These are phyloP conservation scores for Eupsittula cactorum DNA, from an alignment of 2,113 vertebrate species.

Conservation along the genomic window DNA sequence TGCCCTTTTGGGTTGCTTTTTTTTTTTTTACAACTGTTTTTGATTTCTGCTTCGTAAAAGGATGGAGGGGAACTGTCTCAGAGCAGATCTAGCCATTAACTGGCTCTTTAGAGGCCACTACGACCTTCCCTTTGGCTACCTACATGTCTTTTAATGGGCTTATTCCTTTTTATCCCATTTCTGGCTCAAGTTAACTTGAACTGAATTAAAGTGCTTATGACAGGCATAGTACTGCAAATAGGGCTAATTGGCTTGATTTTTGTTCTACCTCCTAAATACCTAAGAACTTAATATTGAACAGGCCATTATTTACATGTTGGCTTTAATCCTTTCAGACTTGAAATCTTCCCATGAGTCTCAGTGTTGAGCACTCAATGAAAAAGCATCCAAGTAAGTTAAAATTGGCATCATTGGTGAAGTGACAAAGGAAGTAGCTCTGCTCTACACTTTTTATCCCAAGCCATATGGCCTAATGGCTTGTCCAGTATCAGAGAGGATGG, in stretches of 20 bases:
- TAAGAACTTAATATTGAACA: not conserved
- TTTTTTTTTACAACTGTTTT: not conserved
- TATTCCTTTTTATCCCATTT: slow-evolving; percentile 16
- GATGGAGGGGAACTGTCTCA: not conserved
- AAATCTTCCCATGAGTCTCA: slow-evolving; percentile 55
- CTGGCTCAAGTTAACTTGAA: slow-evolving; percentile 22
- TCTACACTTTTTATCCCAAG: not conserved
- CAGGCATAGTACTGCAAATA: slow-evolving; percentile 37
- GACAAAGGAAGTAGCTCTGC: not conserved
- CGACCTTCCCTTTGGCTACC: not conserved
- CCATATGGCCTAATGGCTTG: not conserved
- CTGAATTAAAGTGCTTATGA: slow-evolving; percentile 34
- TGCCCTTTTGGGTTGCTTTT: not conserved
- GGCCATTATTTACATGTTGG: slow-evolving; percentile 22
- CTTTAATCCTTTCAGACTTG: slow-evolving; percentile 25
- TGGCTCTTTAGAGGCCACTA: not conserved
- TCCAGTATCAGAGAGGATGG: not conserved
- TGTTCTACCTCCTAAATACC: not conserved
- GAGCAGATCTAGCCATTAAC: not conserved
- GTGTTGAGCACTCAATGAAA: not conserved
- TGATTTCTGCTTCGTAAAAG: not conserved
- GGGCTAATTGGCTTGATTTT: slow-evolving; percentile 38
- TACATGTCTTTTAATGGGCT: not conserved
- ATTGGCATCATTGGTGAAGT: not conserved
- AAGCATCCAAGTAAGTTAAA: not conserved